Conservation (phyloP, 2,113 vertebrate species). For the Buteo buteo region DNA sequence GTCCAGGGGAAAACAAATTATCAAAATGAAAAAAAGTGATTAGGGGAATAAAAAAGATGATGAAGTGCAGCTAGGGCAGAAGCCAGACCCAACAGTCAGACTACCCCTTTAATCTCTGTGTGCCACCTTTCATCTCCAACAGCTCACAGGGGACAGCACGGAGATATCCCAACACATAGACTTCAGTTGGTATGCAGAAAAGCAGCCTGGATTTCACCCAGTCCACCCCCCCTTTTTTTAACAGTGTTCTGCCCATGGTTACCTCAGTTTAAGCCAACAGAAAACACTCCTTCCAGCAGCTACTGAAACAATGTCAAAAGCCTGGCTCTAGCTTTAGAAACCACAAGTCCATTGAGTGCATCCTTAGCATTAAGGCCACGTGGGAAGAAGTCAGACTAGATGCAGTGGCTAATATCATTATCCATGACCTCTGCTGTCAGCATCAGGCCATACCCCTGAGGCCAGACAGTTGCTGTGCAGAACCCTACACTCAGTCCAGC, state of each 20-base stretch:
- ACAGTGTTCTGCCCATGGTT: not conserved
- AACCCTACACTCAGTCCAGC: not conserved
- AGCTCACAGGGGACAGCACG: not conserved
- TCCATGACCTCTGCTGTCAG: not conserved
- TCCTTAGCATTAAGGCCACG: not conserved
- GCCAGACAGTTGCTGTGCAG: not conserved
- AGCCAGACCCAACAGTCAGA: not conserved
- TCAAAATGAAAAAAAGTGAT: slow-evolving; percentile 3
- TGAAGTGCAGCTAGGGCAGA: not conserved
- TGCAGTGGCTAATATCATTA: not conserved
- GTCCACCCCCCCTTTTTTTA: not conserved
- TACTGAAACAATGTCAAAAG: not conserved
- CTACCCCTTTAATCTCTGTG: not conserved
- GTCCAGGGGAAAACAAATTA: slow-evolving; percentile 28
- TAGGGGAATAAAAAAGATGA: not conserved
- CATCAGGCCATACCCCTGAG: not conserved
- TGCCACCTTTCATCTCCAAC: not conserved
- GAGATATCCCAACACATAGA: not conserved
- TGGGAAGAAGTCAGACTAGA: not conserved
- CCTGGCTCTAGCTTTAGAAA: not conserved
- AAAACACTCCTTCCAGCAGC: not conserved
- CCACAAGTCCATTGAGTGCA: not conserved
- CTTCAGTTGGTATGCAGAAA: not conserved
- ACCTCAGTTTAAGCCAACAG: not conserved
- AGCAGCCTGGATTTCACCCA: not conserved